A percentile compares a stretch with the other conserved stretches of the same genome.
Evolutionary conservation across 2,888 invertebrate species (phyloP).

Genomic region (Lacanobia wlatinum): DNA sequence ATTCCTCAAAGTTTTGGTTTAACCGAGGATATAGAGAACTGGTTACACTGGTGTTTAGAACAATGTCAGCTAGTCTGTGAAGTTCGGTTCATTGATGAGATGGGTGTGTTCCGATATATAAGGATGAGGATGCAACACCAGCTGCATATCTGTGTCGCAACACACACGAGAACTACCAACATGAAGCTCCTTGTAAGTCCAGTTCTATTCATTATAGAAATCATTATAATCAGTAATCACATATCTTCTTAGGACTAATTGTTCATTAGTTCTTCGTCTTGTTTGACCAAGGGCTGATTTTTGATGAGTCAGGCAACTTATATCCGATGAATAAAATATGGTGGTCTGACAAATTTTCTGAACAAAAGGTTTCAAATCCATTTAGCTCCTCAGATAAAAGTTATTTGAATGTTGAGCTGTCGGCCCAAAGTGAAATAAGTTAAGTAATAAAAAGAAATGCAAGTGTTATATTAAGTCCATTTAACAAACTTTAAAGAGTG

Average conservation of each 20-base stretch:
- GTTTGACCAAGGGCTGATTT: neutral
- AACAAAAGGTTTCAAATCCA: too few species aligned
- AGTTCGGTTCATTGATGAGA: slow-evolving; percentile 22
- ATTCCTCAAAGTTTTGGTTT: slow-evolving; percentile 26
- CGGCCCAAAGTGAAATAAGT: too few species aligned
- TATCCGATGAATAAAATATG: too few species aligned
- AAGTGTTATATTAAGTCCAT: too few species aligned
- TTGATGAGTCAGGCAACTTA: too few species aligned
- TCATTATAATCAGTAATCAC: neutral
- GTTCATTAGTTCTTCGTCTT: neutral
- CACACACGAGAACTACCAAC: slow-evolving; percentile 44
- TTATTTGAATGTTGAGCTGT: too few species aligned
- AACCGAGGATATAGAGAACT: slow-evolving; percentile 31
- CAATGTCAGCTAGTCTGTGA: slow-evolving; percentile 59
- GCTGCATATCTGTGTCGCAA: slow-evolving; percentile 65
- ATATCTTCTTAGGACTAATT: neutral
- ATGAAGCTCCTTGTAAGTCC: slow-evolving; percentile 82
- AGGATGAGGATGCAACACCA: slow-evolving; percentile 63
- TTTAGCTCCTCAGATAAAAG: too few species aligned
- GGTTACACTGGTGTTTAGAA: slow-evolving; percentile 35
- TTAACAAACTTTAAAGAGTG: too few species aligned
- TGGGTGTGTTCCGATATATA: slow-evolving; percentile 71
- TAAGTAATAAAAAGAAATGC: too few species aligned
- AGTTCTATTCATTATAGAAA: neutral
- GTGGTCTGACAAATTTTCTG: too few species aligned